phyloP scores from a whole-genome alignment of 2,888 invertebrate genomes.

The Apocheima hispidaria region DNA sequence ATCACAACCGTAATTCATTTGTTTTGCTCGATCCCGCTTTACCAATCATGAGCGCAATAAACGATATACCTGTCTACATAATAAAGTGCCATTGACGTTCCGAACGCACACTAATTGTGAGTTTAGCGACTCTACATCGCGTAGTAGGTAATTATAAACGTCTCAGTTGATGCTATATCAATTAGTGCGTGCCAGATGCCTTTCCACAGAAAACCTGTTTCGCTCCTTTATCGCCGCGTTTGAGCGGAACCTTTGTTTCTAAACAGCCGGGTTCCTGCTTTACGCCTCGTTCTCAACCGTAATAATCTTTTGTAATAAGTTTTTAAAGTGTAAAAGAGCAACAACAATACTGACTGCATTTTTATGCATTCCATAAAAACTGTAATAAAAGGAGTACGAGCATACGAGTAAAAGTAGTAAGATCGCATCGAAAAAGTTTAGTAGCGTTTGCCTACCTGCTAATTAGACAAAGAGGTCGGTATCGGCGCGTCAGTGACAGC shows the following conservation, averaged over 20 bases:
- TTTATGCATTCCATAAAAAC: slow-evolving; percentile 35
- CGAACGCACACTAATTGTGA: slow-evolving; percentile 40
- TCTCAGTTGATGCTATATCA: slow-evolving; percentile 76
- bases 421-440: slow-evolving; percentile 51
- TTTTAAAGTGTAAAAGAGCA: slow-evolving; percentile 39
- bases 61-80: slow-evolving; percentile 26
- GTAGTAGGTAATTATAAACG: slow-evolving; percentile 63
- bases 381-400: slow-evolving; percentile 12
- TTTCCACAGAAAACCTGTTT: slow-evolving; percentile 78
- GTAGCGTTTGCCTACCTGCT: slow-evolving; percentile 74
- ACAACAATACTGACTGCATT: slow-evolving; percentile 23
- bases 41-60: slow-evolving; percentile 29
- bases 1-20: slow-evolving; percentile 26
- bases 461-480: slow-evolving; percentile 81
- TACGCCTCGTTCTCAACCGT: slow-evolving; percentile 41
- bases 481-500: slow-evolving; percentile 74
- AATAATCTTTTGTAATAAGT: slow-evolving; percentile 45
- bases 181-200: slow-evolving; percentile 83
- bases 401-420: slow-evolving; percentile 3
- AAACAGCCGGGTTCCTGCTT: slow-evolving; percentile 51
- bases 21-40: slow-evolving; percentile 21
- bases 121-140: slow-evolving; percentile 34
- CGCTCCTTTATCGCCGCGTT: slow-evolving; percentile 66
- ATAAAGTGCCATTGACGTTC: slow-evolving; percentile 36
- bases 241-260: slow-evolving; percentile 68